phyloP scores from a whole-genome alignment of 2,888 invertebrate species.

The Rhabditoides inermis region DNA sequence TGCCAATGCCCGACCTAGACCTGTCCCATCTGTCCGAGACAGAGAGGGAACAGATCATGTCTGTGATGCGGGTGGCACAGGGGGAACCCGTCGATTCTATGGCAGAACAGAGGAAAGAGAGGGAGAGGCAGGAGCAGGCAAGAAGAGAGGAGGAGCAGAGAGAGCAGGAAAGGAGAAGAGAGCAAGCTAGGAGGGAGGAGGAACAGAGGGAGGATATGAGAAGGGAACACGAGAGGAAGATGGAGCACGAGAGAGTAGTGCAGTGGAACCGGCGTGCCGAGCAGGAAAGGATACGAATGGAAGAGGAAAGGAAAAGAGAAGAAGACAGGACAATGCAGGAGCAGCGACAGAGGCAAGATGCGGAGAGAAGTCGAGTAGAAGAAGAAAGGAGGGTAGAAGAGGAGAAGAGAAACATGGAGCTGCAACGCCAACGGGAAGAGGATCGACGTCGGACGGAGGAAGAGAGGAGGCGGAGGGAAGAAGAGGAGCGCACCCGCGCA shows the following conservation, averaged over 20 bases:
- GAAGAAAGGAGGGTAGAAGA: conserved; percentile 1
- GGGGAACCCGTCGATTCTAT: conserved; percentile 5
- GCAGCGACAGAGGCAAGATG: background rate
- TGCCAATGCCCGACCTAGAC: conserved; percentile 5
- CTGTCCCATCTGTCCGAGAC: conserved; percentile 18
- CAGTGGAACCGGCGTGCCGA: background rate
- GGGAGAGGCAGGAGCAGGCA: conserved; percentile 14
- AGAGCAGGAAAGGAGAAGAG: conserved; percentile 8
- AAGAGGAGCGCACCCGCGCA: conserved; percentile 6
- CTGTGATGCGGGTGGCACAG: conserved; percentile 28
- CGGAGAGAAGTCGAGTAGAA: background rate
- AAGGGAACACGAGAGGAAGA: background rate
- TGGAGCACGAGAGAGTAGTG: background rate
- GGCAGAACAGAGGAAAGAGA: background rate
- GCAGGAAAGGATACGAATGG: background rate
- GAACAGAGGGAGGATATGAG: background rate
- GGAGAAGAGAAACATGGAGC: background rate
- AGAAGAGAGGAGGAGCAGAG: conserved; percentile 9
- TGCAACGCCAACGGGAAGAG: background rate
- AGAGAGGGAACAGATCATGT: conserved; percentile 29
- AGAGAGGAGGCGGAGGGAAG: background rate
- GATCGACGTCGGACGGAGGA: background rate
- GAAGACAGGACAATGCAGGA: conserved; percentile 6
- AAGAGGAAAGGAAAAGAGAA: background rate
- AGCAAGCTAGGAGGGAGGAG: background rate